Base-by-base conservation (phyloP, 1,140 invertebrate species). In the Megathymus violae region DNA sequence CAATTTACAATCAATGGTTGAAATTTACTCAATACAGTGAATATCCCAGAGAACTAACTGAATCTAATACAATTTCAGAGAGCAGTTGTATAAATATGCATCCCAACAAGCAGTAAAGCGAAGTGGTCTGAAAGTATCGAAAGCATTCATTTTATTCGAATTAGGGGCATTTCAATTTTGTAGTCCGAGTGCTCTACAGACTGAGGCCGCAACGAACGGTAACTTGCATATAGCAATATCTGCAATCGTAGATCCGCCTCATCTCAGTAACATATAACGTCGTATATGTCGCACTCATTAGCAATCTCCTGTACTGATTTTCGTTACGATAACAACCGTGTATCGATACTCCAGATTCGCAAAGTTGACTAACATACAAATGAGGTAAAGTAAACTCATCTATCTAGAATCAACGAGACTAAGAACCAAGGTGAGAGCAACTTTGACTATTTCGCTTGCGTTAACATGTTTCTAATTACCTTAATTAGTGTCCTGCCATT, bases 141-240 rank as follows among this genome's bases (percentile, higher is more conserved):
- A 67, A 62, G 58, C 62, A 67, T 78, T 78, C 75, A 82, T 79
- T 84, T 79, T 68, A 69, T 73, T 67, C 62, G 63, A 80, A 73
- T 80, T 75, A 77, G 70, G 74, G 72, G 62, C 67, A 73, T 82
- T 83, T 79, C 83, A 88, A 86, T 86, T 89, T 88, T 78, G 80
- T 76, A 82, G 72, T 56, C 64, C 47, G 71, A 81, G 76, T 71
- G 76, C 75, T 71, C 73, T 83, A 72, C 62, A 74, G 52, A 58
- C 64, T 44, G 48, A 68, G 62, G 74, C 62, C 73, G 70, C 51
- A 61, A 65, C 71, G 69, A 74, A 79, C 65, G 71, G 74, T 66
- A 77, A 85, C 81, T 86, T 81, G 81, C 77, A 80, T 88, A 89
- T 84, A 82, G 70, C 79, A 84, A 78, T n/a, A 79, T 74, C 48